A percentile compares a stretch with the other conserved stretches of the same genome.
Conservation (phyloP, 2,888 invertebrate genomes). For the Sympetrum striolatum region DNA sequence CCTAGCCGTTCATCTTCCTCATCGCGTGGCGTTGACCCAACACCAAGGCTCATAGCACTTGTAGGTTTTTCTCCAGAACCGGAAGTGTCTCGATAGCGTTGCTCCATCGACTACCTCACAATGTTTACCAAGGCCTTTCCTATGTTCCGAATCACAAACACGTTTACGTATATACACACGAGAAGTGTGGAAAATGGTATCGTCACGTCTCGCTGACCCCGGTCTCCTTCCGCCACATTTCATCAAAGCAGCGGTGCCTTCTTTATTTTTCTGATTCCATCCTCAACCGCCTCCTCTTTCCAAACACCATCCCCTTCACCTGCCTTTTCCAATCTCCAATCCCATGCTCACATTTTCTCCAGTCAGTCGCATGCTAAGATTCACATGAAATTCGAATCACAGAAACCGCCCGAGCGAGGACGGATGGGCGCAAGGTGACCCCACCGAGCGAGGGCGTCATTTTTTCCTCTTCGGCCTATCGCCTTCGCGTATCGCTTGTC, state of each 20-base stretch:
- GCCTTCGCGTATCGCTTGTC: constrained; percentile 15
- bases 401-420: constrained; percentile 35
- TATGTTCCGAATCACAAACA: not conserved
- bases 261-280: not conserved
- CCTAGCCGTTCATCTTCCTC: not conserved
- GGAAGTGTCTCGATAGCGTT: not conserved
- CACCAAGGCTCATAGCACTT: not conserved
- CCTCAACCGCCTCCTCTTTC: not conserved
- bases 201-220: not conserved
- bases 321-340: not conserved
- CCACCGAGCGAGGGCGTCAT: not conserved
- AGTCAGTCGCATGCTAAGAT: constrained; percentile 19
- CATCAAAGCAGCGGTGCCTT: not conserved
- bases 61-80: not conserved
- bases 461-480: not conserved
- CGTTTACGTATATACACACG: not conserved
- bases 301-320: not conserved
- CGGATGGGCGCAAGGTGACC: constrained; percentile 38
- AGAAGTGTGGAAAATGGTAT: not conserved
- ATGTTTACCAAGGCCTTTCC: not conserved
- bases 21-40: not conserved
- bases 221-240: not conserved
- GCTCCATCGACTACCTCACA: not conserved
- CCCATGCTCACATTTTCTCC: not conserved
- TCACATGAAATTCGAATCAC: constrained; percentile 39